Base-by-base conservation (phyloP, 2,888 invertebrate genomes). In the Quadriops clusia region DNA sequence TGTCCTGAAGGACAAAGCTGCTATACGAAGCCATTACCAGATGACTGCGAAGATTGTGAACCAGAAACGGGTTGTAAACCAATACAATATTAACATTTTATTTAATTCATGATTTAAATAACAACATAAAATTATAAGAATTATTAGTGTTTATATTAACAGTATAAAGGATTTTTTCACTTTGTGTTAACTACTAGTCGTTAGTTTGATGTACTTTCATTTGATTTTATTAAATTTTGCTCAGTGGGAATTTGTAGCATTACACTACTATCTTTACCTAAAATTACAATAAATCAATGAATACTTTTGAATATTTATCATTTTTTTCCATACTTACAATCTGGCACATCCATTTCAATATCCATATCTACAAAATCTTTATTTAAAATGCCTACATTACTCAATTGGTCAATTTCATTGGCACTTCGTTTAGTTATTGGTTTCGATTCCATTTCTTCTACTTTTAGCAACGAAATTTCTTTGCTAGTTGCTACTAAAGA, bases 1-100 rank as follows among this genome's bases (percentile, higher is more conserved):
- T 58, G 58, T 33, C 51, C 55, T 17, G 43, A 46, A 15, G 52
- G 49, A 20, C 41, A 47, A 35, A 50, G 51, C 16, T 56, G 58
- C 35, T 47, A 49, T 28, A 33, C 48, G n/a, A 50, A 43, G 29
- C 36, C 47, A 30, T 49, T 53, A 21, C 23, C 39, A 22, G 22
- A 37, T 20, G 38, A 44, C 10, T 52, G 52, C 30, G 32, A 28
- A 5, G 30, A 24, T 30, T 30, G 53, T 39, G 49, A 45, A 33
- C 27, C 39, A 8, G 34, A 43, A 33, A 36, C 39, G 13, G 36
- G 32, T 28, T 53, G 53, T 31, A 39, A 35, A 22, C 33, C 36
- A 9, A 30, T 23, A 15, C 9, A n/a, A n/a, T n/a, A n/a, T n/a
- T n/a, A n/a, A n/a, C n/a, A n/a, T n/a, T n/a, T n/a, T n/a, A n/a